Evolutionary conservation across 2,888 invertebrate genomes (phyloP).

Genomic region (Tipula vernalis): DNA sequence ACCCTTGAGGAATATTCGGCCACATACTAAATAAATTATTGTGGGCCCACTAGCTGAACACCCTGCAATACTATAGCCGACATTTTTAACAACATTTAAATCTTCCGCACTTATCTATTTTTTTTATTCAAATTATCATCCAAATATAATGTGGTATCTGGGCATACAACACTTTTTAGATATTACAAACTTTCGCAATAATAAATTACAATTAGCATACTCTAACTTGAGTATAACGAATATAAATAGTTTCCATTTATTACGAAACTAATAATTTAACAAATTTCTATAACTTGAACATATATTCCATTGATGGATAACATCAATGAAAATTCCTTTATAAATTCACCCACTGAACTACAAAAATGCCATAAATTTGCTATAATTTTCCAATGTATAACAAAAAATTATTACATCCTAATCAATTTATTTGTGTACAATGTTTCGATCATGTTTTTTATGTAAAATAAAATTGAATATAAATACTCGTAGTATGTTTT

Average conservation of each 20-base stretch:
- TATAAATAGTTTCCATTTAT: not conserved
- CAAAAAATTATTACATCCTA: not conserved
- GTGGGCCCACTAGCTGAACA: too few relatives aligned
- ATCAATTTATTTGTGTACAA: not conserved
- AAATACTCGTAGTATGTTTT: not conserved
- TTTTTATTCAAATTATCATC: too few relatives aligned
- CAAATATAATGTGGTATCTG: too few relatives aligned
- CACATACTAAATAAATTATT: too few relatives aligned
- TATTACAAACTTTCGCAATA: too few relatives aligned
- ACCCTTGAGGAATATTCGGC: too few relatives aligned
- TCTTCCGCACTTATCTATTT: too few relatives aligned
- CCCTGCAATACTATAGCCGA: too few relatives aligned
- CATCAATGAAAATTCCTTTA: not conserved
- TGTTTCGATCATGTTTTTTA: not conserved
- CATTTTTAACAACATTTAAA: too few relatives aligned
- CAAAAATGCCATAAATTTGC: not conserved
- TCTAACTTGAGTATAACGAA: not conserved
- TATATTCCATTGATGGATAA: not conserved
- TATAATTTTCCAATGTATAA: not conserved
- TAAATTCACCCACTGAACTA: not conserved
- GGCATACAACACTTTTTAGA: too few relatives aligned
- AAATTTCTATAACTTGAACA: not conserved
- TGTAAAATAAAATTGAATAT: not conserved
- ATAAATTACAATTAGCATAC: not conserved
- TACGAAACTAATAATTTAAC: not conserved